Conservation (phyloP, 2,797 vertebrate genomes). For the Fratercula arctica region DNA sequence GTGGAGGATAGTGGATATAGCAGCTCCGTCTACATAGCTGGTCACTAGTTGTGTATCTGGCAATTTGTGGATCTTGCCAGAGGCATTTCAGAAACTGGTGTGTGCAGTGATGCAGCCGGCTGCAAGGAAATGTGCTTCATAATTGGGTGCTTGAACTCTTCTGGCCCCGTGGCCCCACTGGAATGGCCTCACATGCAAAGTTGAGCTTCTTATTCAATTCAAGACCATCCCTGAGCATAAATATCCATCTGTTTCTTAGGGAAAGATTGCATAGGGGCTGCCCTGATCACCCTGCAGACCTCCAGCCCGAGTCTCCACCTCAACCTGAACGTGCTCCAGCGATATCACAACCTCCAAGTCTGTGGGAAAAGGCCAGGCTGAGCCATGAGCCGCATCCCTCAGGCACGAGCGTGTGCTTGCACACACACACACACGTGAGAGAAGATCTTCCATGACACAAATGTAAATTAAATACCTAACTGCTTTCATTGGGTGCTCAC, state of each 20-base stretch:
- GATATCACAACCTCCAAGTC: not conserved
- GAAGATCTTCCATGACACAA: not conserved
- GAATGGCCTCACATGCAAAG: not conserved
- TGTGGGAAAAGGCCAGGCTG: not conserved
- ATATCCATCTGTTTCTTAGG: not conserved
- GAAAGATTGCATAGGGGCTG: fast-evolving
- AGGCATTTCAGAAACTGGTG: not conserved
- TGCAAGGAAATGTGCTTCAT: not conserved
- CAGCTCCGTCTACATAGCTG: not conserved
- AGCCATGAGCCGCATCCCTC: not conserved
- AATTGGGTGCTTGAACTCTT: not conserved
- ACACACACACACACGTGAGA: not conserved
- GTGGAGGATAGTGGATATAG: not conserved
- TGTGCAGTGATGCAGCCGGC: not conserved
- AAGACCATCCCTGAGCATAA: not conserved
- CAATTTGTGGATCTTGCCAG: not conserved
- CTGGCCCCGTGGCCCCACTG: not conserved
- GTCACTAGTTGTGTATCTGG: not conserved
- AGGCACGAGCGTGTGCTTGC: not conserved
- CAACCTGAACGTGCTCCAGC: not conserved
- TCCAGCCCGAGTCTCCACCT: not conserved
- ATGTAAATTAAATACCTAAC: not conserved
- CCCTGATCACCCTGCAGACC: not conserved
- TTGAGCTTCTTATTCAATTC: not conserved
- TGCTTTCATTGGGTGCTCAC: not conserved